Evolutionary conservation across 1,140 invertebrate species (phyloP).

Genomic region (Globodera rostochiensis): DNA sequence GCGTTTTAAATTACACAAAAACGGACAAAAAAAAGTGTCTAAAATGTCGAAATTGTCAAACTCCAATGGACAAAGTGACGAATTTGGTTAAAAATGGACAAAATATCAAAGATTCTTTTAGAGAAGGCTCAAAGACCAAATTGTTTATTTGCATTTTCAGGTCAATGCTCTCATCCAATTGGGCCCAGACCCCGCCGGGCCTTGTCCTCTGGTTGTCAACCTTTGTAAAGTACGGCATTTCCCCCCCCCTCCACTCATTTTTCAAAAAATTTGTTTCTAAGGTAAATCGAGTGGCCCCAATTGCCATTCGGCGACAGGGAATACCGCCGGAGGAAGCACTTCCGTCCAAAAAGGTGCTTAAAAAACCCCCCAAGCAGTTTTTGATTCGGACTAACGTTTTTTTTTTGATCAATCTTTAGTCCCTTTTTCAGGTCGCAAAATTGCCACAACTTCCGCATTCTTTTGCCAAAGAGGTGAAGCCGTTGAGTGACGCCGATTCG

Average conservation of each 20-base stretch:
- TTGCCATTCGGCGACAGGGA: constrained; percentile 28
- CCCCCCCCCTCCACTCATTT: background rate
- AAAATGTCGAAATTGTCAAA: background rate
- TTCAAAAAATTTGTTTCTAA: background rate
- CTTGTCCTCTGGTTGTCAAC: constrained; percentile 34
- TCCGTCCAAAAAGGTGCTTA: constrained; percentile 6
- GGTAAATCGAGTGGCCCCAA: constrained; percentile 16
- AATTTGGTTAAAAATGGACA: background rate
- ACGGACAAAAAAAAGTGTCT: background rate
- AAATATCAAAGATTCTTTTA: background rate
- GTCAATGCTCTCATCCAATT: constrained; percentile 46
- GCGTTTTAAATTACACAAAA: too few relatives aligned
- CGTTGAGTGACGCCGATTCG: constrained; percentile 28
- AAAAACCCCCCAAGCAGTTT: background rate
- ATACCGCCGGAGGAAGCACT: constrained; percentile 16
- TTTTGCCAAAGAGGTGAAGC: constrained; percentile 41
- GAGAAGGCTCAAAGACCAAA: background rate
- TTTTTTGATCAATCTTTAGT: background rate
- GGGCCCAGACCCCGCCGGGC: constrained; percentile 33
- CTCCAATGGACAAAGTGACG: too few relatives aligned
- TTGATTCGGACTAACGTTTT: background rate
- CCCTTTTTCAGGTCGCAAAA: constrained; percentile 14
- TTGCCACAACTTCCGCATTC: constrained; percentile 24
- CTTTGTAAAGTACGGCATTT: constrained; percentile 38
- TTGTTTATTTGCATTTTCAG: constrained; percentile 9